Evolutionary conservation across 1,140 invertebrate species (phyloP).

Genomic region (Dolichoris vasculosae): DNA sequence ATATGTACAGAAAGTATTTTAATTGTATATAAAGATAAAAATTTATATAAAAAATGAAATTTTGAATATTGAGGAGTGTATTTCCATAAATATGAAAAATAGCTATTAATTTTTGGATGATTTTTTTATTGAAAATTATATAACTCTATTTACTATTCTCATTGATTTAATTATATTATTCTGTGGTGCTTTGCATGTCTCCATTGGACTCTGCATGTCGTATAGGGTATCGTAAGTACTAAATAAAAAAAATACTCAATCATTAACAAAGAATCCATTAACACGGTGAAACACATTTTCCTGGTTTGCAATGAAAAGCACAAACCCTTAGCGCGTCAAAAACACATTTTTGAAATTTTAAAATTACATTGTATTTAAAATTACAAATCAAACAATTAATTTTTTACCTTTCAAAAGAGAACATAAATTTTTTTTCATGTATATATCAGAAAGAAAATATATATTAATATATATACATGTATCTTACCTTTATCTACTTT

Average conservation of each 20-base stretch:
- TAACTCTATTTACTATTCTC: constrained; percentile 65
- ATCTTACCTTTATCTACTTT: no score
- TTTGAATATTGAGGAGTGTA: no score
- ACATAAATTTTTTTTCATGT: not conserved
- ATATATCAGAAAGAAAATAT: not conserved
- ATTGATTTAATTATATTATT: constrained; percentile 71
- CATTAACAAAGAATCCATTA: constrained; percentile 30
- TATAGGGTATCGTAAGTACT: constrained; percentile 73
- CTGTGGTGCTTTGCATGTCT: constrained; percentile 74
- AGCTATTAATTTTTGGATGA: not conserved
- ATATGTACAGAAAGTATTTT: no score
- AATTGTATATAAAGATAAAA: constrained; percentile 1
- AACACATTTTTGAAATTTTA: constrained; percentile 1
- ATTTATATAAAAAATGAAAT: not conserved
- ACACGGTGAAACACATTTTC: constrained; percentile 27
- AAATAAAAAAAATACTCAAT: constrained; percentile 57
- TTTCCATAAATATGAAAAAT: no score
- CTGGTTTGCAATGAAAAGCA: not conserved
- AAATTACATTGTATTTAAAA: not conserved
- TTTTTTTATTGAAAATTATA: constrained; percentile 50
- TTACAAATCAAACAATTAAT: not conserved
- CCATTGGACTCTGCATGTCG: constrained; percentile 73
- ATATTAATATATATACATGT: not conserved
- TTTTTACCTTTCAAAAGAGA: not conserved
- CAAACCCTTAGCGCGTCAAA: not conserved